These are phyloP conservation scores for Trichopria drosophilae DNA, from an alignment of 2,888 invertebrate species.

Conservation along the genomic window DNA sequence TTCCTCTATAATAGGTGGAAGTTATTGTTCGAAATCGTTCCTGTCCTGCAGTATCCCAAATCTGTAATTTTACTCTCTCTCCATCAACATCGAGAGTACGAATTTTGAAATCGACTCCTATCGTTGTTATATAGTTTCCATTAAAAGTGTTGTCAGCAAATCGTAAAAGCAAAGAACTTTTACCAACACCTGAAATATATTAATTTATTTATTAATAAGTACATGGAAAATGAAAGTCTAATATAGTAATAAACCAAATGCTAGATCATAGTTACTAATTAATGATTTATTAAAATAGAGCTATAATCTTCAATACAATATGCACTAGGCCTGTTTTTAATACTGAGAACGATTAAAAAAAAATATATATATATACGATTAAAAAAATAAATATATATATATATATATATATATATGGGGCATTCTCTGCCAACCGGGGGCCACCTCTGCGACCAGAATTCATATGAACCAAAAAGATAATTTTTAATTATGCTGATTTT, in stretches of 20 bases:
- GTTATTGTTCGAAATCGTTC: slow-evolving; percentile 98
- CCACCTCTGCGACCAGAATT: no score
- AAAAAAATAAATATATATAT: no score
- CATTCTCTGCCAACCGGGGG: no score
- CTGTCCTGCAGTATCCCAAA: slow-evolving; percentile 98
- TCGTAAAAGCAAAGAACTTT: slow-evolving; percentile 92
- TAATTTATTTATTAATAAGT: not conserved
- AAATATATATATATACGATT: no score
- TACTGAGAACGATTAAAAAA: no score
- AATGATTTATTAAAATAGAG: no score
- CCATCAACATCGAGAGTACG: slow-evolving; percentile 91
- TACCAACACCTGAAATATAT: slow-evolving; percentile 83
- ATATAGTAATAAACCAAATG: not conserved
- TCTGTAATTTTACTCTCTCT: slow-evolving; percentile 89
- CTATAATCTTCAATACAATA: no score
- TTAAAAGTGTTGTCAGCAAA: slow-evolving; percentile 99
- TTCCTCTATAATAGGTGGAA: slow-evolving; percentile 98
- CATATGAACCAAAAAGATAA: no score
- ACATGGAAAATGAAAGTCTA: not conserved
- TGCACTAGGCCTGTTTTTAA: no score
- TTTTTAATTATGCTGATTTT: no score
- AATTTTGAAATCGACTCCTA: slow-evolving; percentile 99
- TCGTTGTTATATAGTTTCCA: slow-evolving; percentile 97
- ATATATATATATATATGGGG: no score
- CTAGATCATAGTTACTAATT: no score